These are phyloP conservation scores for Pelobates cultripes DNA, from an alignment of 2,797 vertebrate species.

Conservation along the genomic window DNA sequence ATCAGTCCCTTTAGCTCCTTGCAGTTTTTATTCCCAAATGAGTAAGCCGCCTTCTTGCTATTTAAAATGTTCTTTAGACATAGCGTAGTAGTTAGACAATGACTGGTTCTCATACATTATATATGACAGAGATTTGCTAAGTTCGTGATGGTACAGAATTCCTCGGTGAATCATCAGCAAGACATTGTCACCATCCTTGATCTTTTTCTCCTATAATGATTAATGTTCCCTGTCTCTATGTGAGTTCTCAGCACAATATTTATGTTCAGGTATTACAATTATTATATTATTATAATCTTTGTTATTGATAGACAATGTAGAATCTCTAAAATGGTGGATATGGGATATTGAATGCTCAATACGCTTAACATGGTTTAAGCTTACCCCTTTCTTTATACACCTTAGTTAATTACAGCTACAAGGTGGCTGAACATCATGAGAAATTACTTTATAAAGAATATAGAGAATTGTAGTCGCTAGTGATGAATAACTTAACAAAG, in stretches of 20 bases:
- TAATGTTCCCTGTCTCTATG: background rate
- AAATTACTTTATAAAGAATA: no score
- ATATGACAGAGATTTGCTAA: background rate
- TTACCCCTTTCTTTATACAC: no score
- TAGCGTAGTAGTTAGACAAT: background rate
- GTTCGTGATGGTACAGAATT: background rate
- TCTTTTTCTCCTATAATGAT: background rate
- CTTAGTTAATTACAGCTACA: no score
- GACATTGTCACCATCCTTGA: conserved; percentile 3
- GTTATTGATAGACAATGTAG: background rate
- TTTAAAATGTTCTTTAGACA: no score
- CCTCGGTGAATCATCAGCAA: background rate
- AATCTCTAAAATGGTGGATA: background rate
- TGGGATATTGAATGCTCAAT: no score
- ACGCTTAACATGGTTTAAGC: no score
- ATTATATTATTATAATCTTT: background rate
- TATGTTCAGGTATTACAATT: background rate
- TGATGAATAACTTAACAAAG: no score
- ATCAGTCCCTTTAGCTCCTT: no score
- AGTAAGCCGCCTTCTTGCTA: no score
- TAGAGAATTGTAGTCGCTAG: no score
- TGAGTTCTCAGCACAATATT: background rate
- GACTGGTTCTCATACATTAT: background rate
- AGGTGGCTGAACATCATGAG: no score
- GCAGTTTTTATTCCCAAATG: no score